Base-by-base conservation (phyloP, 2,888 invertebrate genomes). In the Gonocerus acuteangulatus region DNA sequence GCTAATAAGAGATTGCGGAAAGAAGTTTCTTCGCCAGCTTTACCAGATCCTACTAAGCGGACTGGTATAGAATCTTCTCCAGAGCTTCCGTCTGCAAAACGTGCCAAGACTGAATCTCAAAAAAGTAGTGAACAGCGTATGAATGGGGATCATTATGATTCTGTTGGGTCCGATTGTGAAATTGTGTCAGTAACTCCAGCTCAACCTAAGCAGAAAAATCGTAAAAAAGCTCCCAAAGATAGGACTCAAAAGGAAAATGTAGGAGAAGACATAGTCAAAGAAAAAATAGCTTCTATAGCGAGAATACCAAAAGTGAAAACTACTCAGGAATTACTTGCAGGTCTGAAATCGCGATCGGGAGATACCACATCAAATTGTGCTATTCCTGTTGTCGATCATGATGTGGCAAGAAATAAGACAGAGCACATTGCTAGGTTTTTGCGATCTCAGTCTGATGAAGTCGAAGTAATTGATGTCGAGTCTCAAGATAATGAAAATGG, bases 301-400 rank as follows among this genome's bases (percentile, higher is more conserved):
- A 74, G 82, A 47, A 80, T 81, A 71, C 80, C 82, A 18, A 81
- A 82, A 71, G 78, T 86, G 48, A 86, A 86, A 74, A 87, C 86
- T 22, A 92, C 91, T 0, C 84, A 87, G 71, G 89, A 92, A 73
- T 75, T 92, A 60, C 77, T 91, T 63, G 87, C 69, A 32, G 68
- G 67, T 39, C 65, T 70, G 45, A 67, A 66, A 52, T 66, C 67
- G 15, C 65, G 65, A 47, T 63, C 64, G 51, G 60, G 62, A 56
- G 67, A 69, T 21, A 66, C 62, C 45, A 67, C 69, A 52, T 62
- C 67, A 42, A 69, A 68, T 63, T 68, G 68, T 61, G 63, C 64
- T 48, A 60, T 65, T 51, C 59, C 67, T 21, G 58, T 62, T 39
- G 52, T 49, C 27, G 66, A 67, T 54, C 56, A 61, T 19, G 69